Evolutionary conservation across 1,140 invertebrate genomes (phyloP), one percentile per base, ranked within the genome.

Genomic region (Cryptotermes secundus): DNA sequence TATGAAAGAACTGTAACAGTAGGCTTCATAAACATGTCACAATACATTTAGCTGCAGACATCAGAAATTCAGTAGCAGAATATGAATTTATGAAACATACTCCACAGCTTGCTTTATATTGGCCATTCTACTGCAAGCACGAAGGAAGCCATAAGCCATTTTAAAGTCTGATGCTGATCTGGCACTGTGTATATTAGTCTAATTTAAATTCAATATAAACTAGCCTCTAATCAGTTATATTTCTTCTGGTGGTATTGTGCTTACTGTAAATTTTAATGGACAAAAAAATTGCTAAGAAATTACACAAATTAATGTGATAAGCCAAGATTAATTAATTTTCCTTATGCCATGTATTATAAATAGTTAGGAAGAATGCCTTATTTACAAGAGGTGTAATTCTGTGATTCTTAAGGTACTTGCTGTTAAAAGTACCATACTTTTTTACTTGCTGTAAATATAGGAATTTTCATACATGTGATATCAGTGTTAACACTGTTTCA

Each of bases 1-100:
- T n/a, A 91, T 96, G 90, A 94, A 93, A 86, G 93, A 95, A 90
- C 89, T 97, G 80, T 93, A 95, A 88, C 93, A 94, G 26, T 97
- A 96, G 96, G 96, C 96, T 84, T 95, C 95, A 90, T 96, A 95
- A 93, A 86, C 88, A 0, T 24, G 81, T n/a, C 4, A 31, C 35
- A 45, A 53, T 14, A 26, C 83, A 53, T 14, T 49, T 34, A 31
- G 81, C 81, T 82, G n/a, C 6, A 45, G 81, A 53, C 81, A 82
- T 16, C 26, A 42, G n/a, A 31, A 26, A 82, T 3, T 26, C 14
- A 53, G 81, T 9, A 24, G 3, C 45, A 49, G 45, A 31, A 31
- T 45, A 24, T 38, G 45, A 31, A 24, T 31, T 81, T n/a, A n/a
- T 81, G 45, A 81, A 31, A n/a, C 59, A n/a, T 72, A 72, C 59